Conservation (phyloP, 2,888 invertebrate species). For the Seladonia tumulorum region DNA sequence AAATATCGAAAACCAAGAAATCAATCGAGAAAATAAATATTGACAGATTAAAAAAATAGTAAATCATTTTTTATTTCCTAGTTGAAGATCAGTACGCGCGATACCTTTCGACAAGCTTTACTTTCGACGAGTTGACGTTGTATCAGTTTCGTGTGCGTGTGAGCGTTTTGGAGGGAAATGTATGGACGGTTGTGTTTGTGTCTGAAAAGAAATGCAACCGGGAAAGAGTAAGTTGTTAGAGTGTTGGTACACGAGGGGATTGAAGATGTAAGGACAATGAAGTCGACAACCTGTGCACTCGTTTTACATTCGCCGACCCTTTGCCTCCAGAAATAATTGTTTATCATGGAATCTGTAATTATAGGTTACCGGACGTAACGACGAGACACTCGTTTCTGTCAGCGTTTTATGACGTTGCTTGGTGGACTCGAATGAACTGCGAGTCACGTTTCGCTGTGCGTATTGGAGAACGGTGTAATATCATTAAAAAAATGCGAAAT, state of each 20-base stretch:
- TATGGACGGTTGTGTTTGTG: neutral
- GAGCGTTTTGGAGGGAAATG: neutral
- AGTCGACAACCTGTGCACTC: conserved; percentile 23
- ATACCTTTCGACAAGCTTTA: neutral
- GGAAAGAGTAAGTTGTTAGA: neutral
- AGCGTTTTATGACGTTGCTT: neutral
- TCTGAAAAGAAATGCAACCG: neutral
- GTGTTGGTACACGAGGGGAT: neutral
- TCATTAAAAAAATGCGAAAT: neutral
- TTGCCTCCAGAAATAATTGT: conserved; percentile 67
- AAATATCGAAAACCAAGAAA: neutral
- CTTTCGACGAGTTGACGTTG: neutral
- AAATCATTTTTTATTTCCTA: neutral
- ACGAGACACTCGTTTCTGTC: conserved; percentile 17
- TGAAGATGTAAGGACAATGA: neutral
- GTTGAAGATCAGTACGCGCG: neutral
- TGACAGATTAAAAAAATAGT: neutral
- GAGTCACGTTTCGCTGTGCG: neutral
- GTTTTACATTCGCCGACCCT: conserved; percentile 32
- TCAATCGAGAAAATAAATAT: neutral
- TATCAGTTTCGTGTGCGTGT: neutral
- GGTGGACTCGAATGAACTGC: too few species aligned
- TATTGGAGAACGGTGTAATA: neutral
- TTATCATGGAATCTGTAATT: conserved; percentile 62
- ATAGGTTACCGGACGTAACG: conserved; percentile 57